Percentiles rank a stretch among this genome's conserved stretches.
Evolutionary conservation across 2,113 vertebrate genomes (phyloP).

Genomic region (Tyrannus savana): DNA sequence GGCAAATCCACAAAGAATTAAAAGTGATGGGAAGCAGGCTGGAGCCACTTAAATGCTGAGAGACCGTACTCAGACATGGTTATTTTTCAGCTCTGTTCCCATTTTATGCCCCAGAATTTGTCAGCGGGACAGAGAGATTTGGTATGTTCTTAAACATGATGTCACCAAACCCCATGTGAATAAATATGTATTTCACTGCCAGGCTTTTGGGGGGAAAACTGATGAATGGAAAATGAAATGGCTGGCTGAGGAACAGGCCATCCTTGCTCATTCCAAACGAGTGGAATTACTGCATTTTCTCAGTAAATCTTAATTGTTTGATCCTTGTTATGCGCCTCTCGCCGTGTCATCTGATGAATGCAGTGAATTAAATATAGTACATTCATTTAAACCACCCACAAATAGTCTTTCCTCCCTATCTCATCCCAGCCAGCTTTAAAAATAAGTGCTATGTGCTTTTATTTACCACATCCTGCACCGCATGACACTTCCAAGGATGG

Average conservation of each 20-base stretch:
- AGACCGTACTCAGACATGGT: neutral
- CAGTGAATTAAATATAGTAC: neutral
- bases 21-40: neutral
- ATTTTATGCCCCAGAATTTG: neutral
- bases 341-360: constrained; percentile 19
- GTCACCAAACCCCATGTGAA: neutral
- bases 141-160: neutral
- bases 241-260: neutral
- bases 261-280: neutral
- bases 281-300: constrained; percentile 6
- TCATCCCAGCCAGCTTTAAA: constrained; percentile 28
- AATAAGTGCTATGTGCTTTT: constrained; percentile 13
- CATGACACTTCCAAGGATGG: constrained; percentile 29
- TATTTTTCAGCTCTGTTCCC: neutral
- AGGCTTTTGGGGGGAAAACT: neutral
- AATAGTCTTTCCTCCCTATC: constrained; percentile 22
- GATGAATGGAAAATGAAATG: neutral
- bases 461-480: constrained; percentile 28
- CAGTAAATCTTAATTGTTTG: constrained; percentile 34
- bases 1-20: neutral
- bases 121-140: neutral
- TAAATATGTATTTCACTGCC: neutral
- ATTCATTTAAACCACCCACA: neutral
- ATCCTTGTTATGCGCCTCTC: neutral
- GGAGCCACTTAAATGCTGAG: neutral